phyloP scores from a whole-genome alignment of 2,797 vertebrate species.

The Anisognathus igniventris region DNA sequence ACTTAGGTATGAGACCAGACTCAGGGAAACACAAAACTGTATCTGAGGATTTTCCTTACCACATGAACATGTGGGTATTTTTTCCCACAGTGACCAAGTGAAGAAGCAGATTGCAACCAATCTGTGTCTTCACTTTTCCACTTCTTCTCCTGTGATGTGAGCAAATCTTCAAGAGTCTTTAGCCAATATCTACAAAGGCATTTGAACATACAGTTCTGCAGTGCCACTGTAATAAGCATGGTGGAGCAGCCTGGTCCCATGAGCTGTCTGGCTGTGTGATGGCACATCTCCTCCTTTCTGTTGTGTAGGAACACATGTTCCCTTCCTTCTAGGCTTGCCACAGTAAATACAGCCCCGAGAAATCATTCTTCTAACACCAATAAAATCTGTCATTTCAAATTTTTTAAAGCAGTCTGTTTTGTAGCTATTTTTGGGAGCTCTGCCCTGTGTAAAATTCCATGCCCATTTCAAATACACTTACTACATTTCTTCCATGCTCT shows the following conservation, averaged over 20 bases:
- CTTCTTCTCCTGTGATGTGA: not conserved
- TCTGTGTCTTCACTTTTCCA: not conserved
- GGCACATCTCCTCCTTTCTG: not conserved
- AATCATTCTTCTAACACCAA: conserved; percentile 56
- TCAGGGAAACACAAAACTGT: fast-evolving
- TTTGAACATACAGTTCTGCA: not conserved
- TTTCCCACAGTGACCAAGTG: not conserved
- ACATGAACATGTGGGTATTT: not conserved
- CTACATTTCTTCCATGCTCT: conserved; percentile 43
- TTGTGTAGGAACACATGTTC: not conserved
- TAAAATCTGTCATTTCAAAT: conserved; percentile 47
- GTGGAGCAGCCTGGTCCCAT: not conserved
- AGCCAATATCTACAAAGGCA: not conserved
- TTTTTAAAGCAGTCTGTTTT: conserved; percentile 16
- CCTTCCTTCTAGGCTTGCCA: not conserved
- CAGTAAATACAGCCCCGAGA: conserved; percentile 32
- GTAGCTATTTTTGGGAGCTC: conserved; percentile 48
- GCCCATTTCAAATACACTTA: conserved; percentile 21
- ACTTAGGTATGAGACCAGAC: not conserved
- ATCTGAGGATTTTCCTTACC: not conserved
- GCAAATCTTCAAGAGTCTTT: not conserved
- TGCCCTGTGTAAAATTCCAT: conserved; percentile 40
- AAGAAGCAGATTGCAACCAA: not conserved
- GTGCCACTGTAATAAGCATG: no score
- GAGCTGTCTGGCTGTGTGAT: not conserved